These are phyloP conservation scores for Mastomys natalensis DNA, from an alignment of 2,113 vertebrate genomes.

Conservation along the genomic window DNA sequence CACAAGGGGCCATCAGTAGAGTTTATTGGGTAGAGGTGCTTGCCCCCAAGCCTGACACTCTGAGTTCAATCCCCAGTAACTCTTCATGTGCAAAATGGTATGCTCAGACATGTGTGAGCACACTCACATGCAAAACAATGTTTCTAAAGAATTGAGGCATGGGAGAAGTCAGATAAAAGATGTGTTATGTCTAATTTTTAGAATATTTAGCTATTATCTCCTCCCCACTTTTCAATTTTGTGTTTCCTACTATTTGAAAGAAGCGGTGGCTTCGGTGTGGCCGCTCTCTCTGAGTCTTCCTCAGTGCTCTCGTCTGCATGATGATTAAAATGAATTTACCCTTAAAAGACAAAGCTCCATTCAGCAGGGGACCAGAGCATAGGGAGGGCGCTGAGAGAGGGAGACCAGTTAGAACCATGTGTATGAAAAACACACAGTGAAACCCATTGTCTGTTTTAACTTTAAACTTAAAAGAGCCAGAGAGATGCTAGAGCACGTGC, in stretches of 20 bases:
- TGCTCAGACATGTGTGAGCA: background rate
- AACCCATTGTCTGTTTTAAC: background rate
- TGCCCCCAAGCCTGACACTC: background rate
- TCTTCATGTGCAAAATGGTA: background rate
- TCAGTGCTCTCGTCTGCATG: background rate
- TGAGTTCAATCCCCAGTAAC: background rate
- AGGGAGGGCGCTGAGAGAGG: background rate
- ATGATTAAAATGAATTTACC: slow-evolving; percentile 5
- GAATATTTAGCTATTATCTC: background rate
- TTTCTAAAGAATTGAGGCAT: background rate
- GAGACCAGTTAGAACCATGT: background rate
- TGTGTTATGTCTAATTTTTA: background rate
- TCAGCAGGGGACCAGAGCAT: background rate
- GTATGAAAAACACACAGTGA: background rate
- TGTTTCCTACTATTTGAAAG: background rate
- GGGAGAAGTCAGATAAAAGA: background rate
- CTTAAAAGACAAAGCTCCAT: background rate
- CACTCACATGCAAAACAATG: background rate
- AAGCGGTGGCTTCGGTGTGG: background rate
- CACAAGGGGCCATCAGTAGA: background rate
- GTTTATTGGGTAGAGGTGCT: background rate
- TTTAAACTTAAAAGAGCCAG: background rate
- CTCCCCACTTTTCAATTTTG: slow-evolving; percentile 29
- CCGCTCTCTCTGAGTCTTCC: slow-evolving; percentile 30
- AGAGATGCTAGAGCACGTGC: background rate